A percentile compares a stretch with the other conserved stretches of the same genome.
These are phyloP conservation scores for Chrysolina oricalcia DNA, from an alignment of 2,888 invertebrate genomes.

Conservation along the genomic window DNA sequence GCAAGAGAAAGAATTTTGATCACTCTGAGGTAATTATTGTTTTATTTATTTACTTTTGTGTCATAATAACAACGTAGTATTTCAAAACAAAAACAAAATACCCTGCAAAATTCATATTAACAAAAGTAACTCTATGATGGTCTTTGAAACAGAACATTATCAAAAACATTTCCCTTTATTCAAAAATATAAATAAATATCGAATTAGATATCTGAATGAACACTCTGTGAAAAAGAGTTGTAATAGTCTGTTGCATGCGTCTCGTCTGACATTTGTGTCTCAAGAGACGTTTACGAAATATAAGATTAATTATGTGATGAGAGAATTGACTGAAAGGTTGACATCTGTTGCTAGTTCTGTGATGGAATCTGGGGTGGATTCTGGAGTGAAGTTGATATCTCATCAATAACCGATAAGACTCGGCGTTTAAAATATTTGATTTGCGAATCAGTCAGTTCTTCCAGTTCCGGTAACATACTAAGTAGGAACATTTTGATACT, in stretches of 20 bases:
- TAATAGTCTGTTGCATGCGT: neutral
- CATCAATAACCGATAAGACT: neutral
- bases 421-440: slow-evolving; percentile 15
- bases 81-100: neutral
- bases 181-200: neutral
- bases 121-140: neutral
- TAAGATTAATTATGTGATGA: neutral
- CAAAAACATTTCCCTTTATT: neutral
- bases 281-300: neutral
- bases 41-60: neutral
- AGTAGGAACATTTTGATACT: slow-evolving; percentile 22
- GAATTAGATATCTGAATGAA: neutral
- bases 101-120: no score
- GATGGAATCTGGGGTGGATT: neutral
- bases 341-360: neutral
- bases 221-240: neutral
- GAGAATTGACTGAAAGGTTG: neutral
- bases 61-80: neutral
- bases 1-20: neutral
- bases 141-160: neutral
- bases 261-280: neutral
- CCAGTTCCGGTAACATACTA: slow-evolving; percentile 19
- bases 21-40: neutral
- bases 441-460: slow-evolving; percentile 17
- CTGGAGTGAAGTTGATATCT: slow-evolving; percentile 1